phyloP scores from a whole-genome alignment of 37 sponge, comb jelly and placozoan genomes.

The Cladorhizidae sp. region DNA sequence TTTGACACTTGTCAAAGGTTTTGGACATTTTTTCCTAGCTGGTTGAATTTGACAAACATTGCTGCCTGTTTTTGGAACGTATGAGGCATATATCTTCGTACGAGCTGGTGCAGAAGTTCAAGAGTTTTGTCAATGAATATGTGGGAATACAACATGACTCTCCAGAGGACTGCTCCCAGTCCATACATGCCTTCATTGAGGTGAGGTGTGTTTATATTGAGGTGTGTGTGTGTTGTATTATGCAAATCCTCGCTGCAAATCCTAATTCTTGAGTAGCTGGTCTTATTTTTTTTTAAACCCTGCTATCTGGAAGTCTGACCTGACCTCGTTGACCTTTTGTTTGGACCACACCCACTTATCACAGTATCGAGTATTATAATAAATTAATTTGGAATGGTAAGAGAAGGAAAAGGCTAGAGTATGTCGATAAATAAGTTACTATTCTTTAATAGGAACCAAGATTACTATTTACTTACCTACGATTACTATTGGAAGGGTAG shows the following conservation, averaged over 20 bases:
- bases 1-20: too few relatives aligned
- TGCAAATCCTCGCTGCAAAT: neutral
- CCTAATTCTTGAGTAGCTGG: neutral
- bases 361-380: too few relatives aligned
- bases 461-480: too few relatives aligned
- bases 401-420: too few relatives aligned
- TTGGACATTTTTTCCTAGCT: too few relatives aligned
- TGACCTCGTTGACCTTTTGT: too few relatives aligned
- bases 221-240: neutral
- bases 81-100: slow-evolving; percentile 64
- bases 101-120: slow-evolving; percentile 59
- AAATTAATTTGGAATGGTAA: too few relatives aligned
- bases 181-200: slow-evolving; percentile 27
- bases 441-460: too few relatives aligned
- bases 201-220: neutral
- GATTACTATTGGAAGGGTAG: too few relatives aligned
- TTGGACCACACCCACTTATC: too few relatives aligned
- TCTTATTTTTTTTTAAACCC: neutral
- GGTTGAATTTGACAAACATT: slow-evolving; percentile 9
- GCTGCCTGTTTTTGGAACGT: slow-evolving; percentile 50
- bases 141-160: neutral
- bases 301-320: too few relatives aligned
- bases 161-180: slow-evolving; percentile 14
- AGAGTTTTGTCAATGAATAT: slow-evolving; percentile 38
- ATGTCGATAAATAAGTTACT: too few relatives aligned